Percentiles rank a stretch among this genome's conserved stretches.
These are phyloP conservation scores for Minunthozetes semirufus DNA, from an alignment of 2,888 invertebrate species.

Conservation along the genomic window DNA sequence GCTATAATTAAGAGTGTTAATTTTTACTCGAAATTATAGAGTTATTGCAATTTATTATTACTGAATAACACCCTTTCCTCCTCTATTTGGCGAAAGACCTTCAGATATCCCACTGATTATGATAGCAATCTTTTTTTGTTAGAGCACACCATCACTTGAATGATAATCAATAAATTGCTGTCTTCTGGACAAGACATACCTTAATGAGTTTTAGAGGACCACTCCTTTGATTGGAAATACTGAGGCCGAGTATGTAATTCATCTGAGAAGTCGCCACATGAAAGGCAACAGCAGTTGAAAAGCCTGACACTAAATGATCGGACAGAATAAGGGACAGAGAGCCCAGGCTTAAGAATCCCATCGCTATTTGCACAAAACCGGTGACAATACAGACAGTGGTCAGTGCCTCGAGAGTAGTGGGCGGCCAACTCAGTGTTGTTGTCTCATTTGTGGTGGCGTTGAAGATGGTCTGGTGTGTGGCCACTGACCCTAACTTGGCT, in stretches of 20 bases:
- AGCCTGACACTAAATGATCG: slow-evolving; percentile 44
- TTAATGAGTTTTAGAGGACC: slow-evolving; percentile 51
- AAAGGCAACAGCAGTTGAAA: slow-evolving; percentile 37
- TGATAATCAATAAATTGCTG: neutral
- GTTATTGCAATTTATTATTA: too few relatives aligned
- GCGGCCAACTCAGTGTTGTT: neutral
- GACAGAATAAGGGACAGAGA: slow-evolving; percentile 45
- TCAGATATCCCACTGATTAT: too few relatives aligned
- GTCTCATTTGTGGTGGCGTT: slow-evolving; percentile 2
- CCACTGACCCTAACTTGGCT: slow-evolving; percentile 21
- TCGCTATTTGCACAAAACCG: slow-evolving; percentile 40
- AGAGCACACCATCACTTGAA: neutral
- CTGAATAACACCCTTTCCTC: too few relatives aligned
- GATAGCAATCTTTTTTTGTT: too few relatives aligned
- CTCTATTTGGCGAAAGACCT: too few relatives aligned
- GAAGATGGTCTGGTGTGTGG: neutral
- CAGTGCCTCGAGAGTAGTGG: slow-evolving; percentile 31
- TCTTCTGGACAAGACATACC: slow-evolving; percentile 45
- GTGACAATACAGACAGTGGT: slow-evolving; percentile 33
- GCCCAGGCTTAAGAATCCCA: slow-evolving; percentile 45
- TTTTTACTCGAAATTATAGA: too few relatives aligned
- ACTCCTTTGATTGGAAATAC: slow-evolving; percentile 45
- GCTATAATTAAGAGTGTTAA: too few relatives aligned
- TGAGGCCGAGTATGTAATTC: slow-evolving; percentile 29
- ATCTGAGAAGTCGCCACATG: slow-evolving; percentile 37